Percentiles rank a stretch among this genome's conserved stretches.
phyloP scores from a whole-genome alignment of 2,888 invertebrate species.

The Aproaerema taeniolella region DNA sequence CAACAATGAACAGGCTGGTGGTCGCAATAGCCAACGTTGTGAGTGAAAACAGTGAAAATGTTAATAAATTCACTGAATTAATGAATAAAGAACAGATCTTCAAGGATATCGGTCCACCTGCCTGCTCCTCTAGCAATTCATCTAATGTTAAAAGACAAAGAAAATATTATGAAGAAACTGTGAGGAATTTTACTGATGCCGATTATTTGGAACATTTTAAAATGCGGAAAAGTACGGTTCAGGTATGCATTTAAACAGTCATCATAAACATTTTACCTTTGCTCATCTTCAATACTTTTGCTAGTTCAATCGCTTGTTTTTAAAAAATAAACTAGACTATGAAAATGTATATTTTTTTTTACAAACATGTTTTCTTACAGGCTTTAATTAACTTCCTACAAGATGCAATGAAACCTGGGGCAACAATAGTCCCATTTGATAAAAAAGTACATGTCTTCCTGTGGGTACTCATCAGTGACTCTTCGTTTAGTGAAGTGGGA shows the following conservation, averaged over 20 bases:
- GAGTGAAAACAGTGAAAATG: constrained; percentile 52
- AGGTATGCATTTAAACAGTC: constrained; percentile 39
- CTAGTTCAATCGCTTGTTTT: neutral
- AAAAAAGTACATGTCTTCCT: constrained; percentile 66
- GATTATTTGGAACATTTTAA: constrained; percentile 49
- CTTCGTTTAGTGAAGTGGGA: constrained; percentile 55
- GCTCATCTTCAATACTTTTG: constrained; percentile 9
- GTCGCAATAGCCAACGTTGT: constrained; percentile 55
- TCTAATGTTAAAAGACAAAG: constrained; percentile 11
- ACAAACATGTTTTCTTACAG: constrained; percentile 54
- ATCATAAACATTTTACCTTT: too few species aligned
- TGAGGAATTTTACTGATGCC: constrained; percentile 42
- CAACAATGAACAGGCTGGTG: constrained; percentile 48
- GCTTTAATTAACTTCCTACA: constrained; percentile 44
- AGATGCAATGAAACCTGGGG: constrained; percentile 35
- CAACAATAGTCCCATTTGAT: constrained; percentile 42
- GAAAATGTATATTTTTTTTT: too few species aligned
- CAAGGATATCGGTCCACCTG: constrained; percentile 7
- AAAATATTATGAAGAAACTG: constrained; percentile 44
- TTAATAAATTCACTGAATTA: constrained; percentile 36
- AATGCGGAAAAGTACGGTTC: constrained; percentile 52
- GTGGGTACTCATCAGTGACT: constrained; percentile 51
- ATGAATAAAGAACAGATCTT: constrained; percentile 31
- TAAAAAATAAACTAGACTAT: too few species aligned
- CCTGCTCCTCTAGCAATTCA: too few species aligned